Conservation (phyloP, 2,888 invertebrate genomes). For the Polia nebulosa region DNA sequence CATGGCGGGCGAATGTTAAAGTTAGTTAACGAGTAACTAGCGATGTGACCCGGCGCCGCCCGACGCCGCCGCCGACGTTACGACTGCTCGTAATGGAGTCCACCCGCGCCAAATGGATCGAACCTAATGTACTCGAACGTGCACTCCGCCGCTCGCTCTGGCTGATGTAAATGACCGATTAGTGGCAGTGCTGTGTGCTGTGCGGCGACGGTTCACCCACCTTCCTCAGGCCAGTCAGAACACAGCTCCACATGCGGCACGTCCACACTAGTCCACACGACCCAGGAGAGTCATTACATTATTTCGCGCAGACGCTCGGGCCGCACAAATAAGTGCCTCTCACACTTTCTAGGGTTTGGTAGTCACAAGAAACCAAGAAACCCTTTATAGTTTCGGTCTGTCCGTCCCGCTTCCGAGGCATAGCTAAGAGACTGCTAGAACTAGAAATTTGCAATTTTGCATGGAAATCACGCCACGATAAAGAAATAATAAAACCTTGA, state of each 20-base stretch:
- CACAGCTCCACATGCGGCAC: background rate
- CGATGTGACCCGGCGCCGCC: conserved; percentile 5
- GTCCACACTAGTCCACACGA: too few relatives aligned
- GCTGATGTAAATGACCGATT: conserved; percentile 26
- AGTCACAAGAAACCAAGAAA: too few relatives aligned
- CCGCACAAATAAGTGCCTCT: background rate
- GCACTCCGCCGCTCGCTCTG: conserved; percentile 8
- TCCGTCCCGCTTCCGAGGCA: too few relatives aligned
- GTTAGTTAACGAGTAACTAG: conserved; percentile 9
- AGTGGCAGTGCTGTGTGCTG: background rate
- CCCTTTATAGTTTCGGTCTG: too few relatives aligned
- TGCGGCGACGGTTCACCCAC: background rate
- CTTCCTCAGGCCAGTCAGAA: background rate
- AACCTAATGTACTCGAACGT: conserved; percentile 18
- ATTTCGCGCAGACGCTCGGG: background rate
- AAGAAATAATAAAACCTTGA: too few relatives aligned
- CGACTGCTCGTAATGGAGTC: conserved; percentile 22
- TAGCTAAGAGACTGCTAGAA: too few relatives aligned
- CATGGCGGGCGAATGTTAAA: conserved; percentile 22
- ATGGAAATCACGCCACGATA: too few relatives aligned
- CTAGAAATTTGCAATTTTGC: too few relatives aligned
- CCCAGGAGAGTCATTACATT: too few relatives aligned
- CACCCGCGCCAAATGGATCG: conserved; percentile 30
- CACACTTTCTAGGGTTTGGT: too few relatives aligned
- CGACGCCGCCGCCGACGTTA: background rate